Percentiles rank a stretch among this genome's conserved stretches.
phyloP scores from a whole-genome alignment of 2,888 invertebrate species.

The Mycalesis mineus region DNA sequence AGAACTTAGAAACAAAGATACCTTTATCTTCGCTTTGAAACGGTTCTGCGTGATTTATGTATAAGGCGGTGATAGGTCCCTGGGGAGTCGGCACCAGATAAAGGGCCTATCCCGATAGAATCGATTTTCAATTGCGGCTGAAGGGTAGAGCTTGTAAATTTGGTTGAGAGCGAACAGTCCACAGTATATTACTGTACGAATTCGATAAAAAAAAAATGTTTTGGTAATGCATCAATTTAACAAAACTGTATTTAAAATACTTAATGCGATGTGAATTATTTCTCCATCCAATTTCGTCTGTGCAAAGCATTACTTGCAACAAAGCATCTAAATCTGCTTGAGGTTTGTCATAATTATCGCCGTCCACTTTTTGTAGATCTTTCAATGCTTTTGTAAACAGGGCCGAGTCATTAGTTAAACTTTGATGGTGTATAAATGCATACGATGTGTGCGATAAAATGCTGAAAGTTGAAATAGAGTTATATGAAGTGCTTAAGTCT shows the following conservation, averaged over 20 bases:
- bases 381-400: conserved; percentile 55
- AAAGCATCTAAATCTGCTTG: conserved; percentile 93
- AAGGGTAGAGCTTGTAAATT: background rate
- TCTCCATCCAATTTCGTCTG: conserved; percentile 86
- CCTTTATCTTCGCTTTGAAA: conserved; percentile 19
- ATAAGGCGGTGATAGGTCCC: conserved; percentile 29
- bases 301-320: conserved; percentile 89
- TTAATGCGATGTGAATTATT: conserved; percentile 82
- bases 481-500: no score
- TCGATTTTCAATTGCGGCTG: conserved; percentile 6
- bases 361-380: background rate
- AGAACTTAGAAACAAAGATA: conserved; percentile 16
- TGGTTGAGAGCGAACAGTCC: background rate
- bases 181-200: background rate
- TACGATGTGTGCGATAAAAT: conserved; percentile 28
- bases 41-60: conserved; percentile 30
- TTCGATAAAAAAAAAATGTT: background rate
- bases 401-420: conserved; percentile 78
- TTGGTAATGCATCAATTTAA: no score
- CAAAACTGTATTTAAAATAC: no score
- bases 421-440: conserved; percentile 84
- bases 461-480: conserved; percentile 9
- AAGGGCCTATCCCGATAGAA: conserved; percentile 15
- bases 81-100: conserved; percentile 22
- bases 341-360: conserved; percentile 80